Base-by-base conservation (phyloP, 2,113 vertebrate genomes). In the Butorides virescens region DNA sequence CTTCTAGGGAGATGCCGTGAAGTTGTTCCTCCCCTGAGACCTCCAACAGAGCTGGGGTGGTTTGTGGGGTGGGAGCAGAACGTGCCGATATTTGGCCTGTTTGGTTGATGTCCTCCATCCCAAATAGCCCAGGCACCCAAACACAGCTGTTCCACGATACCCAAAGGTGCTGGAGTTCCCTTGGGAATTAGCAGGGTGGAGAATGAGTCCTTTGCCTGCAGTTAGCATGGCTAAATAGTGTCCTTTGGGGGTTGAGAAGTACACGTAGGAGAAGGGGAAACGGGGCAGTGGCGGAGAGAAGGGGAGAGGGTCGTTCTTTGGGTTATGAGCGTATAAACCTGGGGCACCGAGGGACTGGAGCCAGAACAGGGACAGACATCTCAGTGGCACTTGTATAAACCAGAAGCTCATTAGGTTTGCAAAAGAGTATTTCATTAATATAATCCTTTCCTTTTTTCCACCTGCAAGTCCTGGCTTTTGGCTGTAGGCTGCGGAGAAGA, bases 71-170 rank as follows among this genome's bases (percentile, higher is more conserved):
- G 20, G 16, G n/a, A 76, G 63, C 34, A 84, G 55, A 44, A 56
- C 0, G 0, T 36, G 58, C 12, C 0, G 1, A 7, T 59, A 2
- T 18, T 78, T 34, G 25, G 7, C 21, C 55, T 21, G 3, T 39
- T 76, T 34, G 47, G 39, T 46, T 81, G 26, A 3, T 10, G 14
- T 46, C 42, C 73, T 66, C 30, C 4, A 7, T 53, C 61, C 56
- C 83, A 21, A 5, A 44, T 1, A 47, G 32, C 34, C 44, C 63
- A 20, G 22, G n/a, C 44, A 26, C 37, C 39, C 68, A 44, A 11
- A 44, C 4, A 1, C 0, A 0, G 68, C 36, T 73, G 19, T 10
- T 18, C 53, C 62, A 23, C 0, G 0, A 13, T 2, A 11, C 27
- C 62, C 75, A 61, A 21, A 61, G 49, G 7, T 71, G 56, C 78